phyloP scores from a whole-genome alignment of 2,888 invertebrate genomes.

The Lepidochitona cinerea region DNA sequence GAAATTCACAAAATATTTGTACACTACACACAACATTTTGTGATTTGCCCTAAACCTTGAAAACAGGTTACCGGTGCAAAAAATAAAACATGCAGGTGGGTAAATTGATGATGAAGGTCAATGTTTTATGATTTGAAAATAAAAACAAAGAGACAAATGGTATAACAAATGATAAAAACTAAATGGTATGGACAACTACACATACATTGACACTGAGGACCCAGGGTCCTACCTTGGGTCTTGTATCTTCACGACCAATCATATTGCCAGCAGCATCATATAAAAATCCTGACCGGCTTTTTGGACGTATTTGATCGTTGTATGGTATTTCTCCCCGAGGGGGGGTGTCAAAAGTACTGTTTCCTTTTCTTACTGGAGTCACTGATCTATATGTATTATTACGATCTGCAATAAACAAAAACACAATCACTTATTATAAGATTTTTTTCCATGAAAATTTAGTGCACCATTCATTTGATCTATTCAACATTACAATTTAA shows the following conservation, averaged over 20 bases:
- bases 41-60: too few species aligned
- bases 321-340: background rate
- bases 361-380: conserved; percentile 17
- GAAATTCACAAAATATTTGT: too few species aligned
- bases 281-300: conserved; percentile 22
- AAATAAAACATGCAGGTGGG: too few species aligned
- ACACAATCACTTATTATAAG: too few species aligned
- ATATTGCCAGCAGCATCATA: conserved; percentile 38
- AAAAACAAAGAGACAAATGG: background rate
- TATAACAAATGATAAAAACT: background rate
- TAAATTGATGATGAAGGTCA: too few species aligned
- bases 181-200: too few species aligned
- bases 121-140: too few species aligned
- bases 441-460: too few species aligned
- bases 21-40: too few species aligned
- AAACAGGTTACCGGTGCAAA: too few species aligned
- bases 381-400: background rate
- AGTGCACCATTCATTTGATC: too few species aligned
- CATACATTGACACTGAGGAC: conserved; percentile 3
- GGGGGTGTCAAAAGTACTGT: conserved; percentile 50
- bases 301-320: conserved; percentile 20
- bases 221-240: conserved; percentile 5
- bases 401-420: conserved; percentile 3
- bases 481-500: too few species aligned
- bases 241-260: conserved; percentile 28